A percentile compares a stretch with the other conserved stretches of the same genome.
Evolutionary conservation across 2,888 invertebrate species (phyloP).

Genomic region (Poecilus cupreus): DNA sequence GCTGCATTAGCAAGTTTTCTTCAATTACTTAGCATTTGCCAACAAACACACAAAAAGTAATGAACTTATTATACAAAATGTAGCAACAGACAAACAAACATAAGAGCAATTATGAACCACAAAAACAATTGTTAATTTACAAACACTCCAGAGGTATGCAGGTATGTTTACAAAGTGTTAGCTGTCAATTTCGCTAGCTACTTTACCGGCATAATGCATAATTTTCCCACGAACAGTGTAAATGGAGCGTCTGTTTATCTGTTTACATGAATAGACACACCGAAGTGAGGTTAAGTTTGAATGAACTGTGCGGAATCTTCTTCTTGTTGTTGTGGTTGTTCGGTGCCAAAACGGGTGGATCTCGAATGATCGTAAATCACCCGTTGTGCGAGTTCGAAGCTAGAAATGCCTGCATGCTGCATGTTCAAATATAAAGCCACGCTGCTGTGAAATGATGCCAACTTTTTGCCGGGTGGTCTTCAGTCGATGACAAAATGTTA

Average conservation of each 20-base stretch:
- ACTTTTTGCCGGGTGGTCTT: conserved; percentile 56
- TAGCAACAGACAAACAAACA: conserved; percentile 25
- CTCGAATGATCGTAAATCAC: conserved; percentile 53
- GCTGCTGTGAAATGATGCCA: conserved; percentile 46
- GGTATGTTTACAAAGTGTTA: conserved; percentile 27
- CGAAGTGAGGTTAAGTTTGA: conserved; percentile 20
- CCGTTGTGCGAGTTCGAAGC: not conserved
- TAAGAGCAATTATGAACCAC: not conserved
- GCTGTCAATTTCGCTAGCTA: conserved; percentile 20
- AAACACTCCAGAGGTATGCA: not conserved
- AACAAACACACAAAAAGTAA: not conserved
- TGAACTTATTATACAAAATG: conserved; percentile 17
- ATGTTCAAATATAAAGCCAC: conserved; percentile 47
- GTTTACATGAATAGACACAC: conserved; percentile 6
- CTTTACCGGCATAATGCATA: conserved; percentile 1
- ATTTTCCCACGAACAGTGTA: conserved; percentile 7
- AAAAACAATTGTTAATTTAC: conserved; percentile 13
- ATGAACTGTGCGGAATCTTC: conserved; percentile 19
- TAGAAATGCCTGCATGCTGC: conserved; percentile 37
- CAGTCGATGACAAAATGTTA: conserved; percentile 52
- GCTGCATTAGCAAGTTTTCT: not conserved
- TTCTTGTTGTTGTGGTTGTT: not conserved
- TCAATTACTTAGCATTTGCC: not conserved
- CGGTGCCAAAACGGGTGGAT: conserved; percentile 54
- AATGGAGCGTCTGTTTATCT: not conserved